phyloP scores from a whole-genome alignment of 2,888 invertebrate species.

The Stenodema calcarata region DNA sequence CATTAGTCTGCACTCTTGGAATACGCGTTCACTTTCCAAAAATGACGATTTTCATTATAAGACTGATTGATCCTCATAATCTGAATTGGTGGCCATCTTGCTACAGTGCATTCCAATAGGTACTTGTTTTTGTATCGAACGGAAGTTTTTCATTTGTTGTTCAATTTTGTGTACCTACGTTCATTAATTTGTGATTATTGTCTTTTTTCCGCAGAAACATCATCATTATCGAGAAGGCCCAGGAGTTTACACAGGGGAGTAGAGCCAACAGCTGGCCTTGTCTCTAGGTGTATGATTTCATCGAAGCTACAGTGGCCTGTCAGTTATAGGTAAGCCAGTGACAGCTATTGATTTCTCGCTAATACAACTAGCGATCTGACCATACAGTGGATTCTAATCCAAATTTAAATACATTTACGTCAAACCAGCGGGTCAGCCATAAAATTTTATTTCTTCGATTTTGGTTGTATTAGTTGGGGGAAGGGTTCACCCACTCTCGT shows the following conservation, averaged over 20 bases:
- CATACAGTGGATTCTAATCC: too few relatives aligned
- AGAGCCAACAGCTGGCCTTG: slow-evolving; percentile 72
- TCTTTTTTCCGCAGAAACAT: slow-evolving; percentile 84
- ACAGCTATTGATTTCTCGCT: not conserved
- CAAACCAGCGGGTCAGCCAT: too few relatives aligned
- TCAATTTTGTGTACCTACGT: not conserved
- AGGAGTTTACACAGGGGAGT: slow-evolving; percentile 68
- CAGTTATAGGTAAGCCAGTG: slow-evolving; percentile 75
- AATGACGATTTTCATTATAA: too few relatives aligned
- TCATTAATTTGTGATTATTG: slow-evolving; percentile 13
- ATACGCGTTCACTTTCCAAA: too few relatives aligned
- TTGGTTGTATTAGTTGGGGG: too few relatives aligned
- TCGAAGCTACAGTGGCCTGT: slow-evolving; percentile 77
- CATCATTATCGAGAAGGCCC: slow-evolving; percentile 91
- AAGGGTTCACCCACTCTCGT: too few relatives aligned
- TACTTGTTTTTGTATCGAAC: not conserved
- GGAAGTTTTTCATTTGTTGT: not conserved
- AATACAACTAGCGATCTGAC: too few relatives aligned
- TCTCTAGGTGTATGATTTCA: slow-evolving; percentile 89
- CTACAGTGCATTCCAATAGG: too few relatives aligned
- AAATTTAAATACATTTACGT: too few relatives aligned
- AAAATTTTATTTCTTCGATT: too few relatives aligned
- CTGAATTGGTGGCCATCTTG: slow-evolving; percentile 12
- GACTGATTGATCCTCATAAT: too few relatives aligned
- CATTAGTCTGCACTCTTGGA: too few relatives aligned